Evolutionary conservation across 2,113 vertebrate genomes (phyloP).

Genomic region (Xiphophorus hellerii): DNA sequence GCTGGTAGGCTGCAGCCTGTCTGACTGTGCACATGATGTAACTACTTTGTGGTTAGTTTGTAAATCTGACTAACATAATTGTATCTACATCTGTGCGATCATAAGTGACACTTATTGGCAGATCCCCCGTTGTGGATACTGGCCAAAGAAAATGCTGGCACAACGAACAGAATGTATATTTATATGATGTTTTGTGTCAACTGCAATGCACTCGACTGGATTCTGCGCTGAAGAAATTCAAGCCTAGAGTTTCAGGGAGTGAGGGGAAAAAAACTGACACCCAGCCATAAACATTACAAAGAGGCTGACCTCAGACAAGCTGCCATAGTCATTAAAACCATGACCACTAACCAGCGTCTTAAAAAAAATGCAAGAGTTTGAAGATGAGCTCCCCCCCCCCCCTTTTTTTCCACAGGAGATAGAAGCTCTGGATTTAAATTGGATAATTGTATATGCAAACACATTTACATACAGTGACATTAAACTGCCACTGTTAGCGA

Average conservation of each 20-base stretch:
- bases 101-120: background rate
- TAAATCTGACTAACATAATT: background rate
- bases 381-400: background rate
- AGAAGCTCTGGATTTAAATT: background rate
- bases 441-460: conserved; percentile 18
- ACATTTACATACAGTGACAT: conserved; percentile 7
- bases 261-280: background rate
- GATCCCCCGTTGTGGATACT: background rate
- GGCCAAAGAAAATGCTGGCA: background rate
- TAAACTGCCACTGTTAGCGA: background rate
- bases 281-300: conserved; percentile 8
- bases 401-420: background rate
- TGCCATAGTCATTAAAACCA: conserved; percentile 35
- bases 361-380: conserved; percentile 19
- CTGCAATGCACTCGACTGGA: background rate
- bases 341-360: conserved; percentile 38
- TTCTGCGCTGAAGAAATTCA: conserved; percentile 18
- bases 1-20: background rate
- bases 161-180: background rate
- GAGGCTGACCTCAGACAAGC: conserved; percentile 54
- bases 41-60: background rate
- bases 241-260: background rate
- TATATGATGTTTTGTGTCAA: background rate
- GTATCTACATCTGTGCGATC: background rate
- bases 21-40: background rate